Evolutionary conservation across 2,797 vertebrate genomes (phyloP).

Genomic region (Acanthis flammea): DNA sequence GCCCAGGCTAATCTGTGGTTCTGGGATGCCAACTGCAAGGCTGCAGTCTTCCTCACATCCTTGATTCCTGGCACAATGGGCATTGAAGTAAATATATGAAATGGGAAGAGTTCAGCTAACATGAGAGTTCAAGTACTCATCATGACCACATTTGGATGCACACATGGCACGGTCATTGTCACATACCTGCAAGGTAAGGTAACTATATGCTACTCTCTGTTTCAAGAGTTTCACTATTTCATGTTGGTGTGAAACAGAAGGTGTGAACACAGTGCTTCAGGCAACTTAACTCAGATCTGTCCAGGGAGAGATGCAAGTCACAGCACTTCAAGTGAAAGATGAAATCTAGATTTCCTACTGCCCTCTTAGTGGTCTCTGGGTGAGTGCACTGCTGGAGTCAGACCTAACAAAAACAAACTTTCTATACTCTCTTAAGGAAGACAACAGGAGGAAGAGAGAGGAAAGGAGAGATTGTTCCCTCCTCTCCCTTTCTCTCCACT

Average conservation of each 20-base stretch:
- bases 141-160: background rate
- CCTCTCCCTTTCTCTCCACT: background rate
- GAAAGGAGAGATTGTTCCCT: background rate
- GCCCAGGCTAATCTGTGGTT: too few relatives aligned
- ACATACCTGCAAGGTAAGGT: background rate
- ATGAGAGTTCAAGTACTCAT: background rate
- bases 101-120: background rate
- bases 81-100: background rate
- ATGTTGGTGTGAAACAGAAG: background rate
- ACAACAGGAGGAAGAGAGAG: background rate
- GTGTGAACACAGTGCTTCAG: background rate
- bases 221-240: background rate
- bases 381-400: background rate
- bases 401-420: background rate
- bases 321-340: background rate
- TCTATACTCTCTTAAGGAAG: background rate
- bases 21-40: background rate
- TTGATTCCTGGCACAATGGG: background rate
- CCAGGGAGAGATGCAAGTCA: background rate
- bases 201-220: background rate
- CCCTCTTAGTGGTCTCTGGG: background rate
- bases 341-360: background rate
- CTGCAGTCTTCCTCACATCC: background rate
- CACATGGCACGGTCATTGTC: background rate
- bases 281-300: background rate